A percentile compares a stretch with the other conserved stretches of the same genome.
These are phyloP conservation scores for Drosophila pseudotakahashii DNA, from an alignment of 2,888 invertebrate genomes.

Conservation along the genomic window DNA sequence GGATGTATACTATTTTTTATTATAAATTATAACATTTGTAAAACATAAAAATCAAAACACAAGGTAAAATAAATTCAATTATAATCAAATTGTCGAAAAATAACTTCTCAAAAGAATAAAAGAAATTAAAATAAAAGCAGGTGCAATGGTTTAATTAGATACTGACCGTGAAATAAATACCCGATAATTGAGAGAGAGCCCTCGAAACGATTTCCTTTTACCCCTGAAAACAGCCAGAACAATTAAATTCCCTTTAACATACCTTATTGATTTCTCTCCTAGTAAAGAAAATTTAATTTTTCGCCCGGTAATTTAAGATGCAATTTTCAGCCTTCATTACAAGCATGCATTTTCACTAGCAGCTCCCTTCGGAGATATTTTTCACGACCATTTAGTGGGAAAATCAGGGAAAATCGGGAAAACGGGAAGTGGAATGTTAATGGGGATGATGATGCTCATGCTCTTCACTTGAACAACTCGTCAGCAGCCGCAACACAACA, in stretches of 20 bases:
- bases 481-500: slow-evolving; percentile 33
- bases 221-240: neutral
- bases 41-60: no score
- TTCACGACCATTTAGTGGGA: slow-evolving; percentile 60
- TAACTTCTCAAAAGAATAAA: no score
- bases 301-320: slow-evolving; percentile 61
- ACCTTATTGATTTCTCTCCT: neutral
- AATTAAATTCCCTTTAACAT: slow-evolving; percentile 9
- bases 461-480: slow-evolving; percentile 65
- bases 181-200: slow-evolving; percentile 2
- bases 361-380: slow-evolving; percentile 21
- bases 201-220: neutral
- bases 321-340: slow-evolving; percentile 62
- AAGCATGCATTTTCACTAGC: slow-evolving; percentile 42
- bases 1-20: no score
- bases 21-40: no score
- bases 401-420: slow-evolving; percentile 3
- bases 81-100: no score
- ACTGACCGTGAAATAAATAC: slow-evolving; percentile 3
- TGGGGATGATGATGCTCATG: slow-evolving; percentile 7
- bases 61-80: no score
- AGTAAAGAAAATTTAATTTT: slow-evolving; percentile 23
- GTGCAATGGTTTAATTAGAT: neutral
- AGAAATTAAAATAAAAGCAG: neutral
- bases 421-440: slow-evolving; percentile 7